phyloP scores from a whole-genome alignment of 1,140 invertebrate genomes.

The Drosophila ogumai region DNA sequence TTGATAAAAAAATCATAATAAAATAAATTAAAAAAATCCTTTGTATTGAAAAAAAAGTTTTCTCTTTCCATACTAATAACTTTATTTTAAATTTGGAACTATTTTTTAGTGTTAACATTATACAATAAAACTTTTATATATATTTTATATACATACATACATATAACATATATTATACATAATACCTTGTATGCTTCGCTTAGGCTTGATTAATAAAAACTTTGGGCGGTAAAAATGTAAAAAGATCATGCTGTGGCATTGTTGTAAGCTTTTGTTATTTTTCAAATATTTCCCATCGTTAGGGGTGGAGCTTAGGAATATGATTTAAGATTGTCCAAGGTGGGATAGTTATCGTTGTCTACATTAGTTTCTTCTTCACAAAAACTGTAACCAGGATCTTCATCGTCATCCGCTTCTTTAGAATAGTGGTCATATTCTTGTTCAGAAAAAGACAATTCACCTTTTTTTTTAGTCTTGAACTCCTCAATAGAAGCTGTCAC shows the following conservation, averaged over 20 bases:
- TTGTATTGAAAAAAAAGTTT: neutral
- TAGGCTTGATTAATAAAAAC: constrained; percentile 49
- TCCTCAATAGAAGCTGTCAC: constrained; percentile 13
- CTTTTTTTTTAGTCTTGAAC: constrained; percentile 11
- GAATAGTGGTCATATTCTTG: neutral
- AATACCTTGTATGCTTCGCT: constrained; percentile 75
- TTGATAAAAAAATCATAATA: neutral
- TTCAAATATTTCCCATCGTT: neutral
- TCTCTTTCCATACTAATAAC: neutral
- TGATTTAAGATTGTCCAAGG: constrained; percentile 18
- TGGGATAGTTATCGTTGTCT: constrained; percentile 20
- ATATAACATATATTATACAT: constrained; percentile 32
- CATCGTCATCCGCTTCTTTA: constrained; percentile 60
- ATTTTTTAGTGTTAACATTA: neutral
- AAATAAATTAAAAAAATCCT: neutral
- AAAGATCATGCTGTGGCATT: constrained; percentile 56
- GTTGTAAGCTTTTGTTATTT: constrained; percentile 35
- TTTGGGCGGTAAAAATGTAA: constrained; percentile 66
- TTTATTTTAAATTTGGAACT: neutral
- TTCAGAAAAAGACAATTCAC: neutral
- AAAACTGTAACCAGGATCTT: constrained; percentile 76
- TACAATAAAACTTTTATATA: neutral
- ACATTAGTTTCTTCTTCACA: constrained; percentile 70
- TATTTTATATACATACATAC: constrained; percentile 5
- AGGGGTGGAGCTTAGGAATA: constrained; percentile 3